Evolutionary conservation across 2,888 invertebrate species (phyloP).

Genomic region (Terebella lapidaria): DNA sequence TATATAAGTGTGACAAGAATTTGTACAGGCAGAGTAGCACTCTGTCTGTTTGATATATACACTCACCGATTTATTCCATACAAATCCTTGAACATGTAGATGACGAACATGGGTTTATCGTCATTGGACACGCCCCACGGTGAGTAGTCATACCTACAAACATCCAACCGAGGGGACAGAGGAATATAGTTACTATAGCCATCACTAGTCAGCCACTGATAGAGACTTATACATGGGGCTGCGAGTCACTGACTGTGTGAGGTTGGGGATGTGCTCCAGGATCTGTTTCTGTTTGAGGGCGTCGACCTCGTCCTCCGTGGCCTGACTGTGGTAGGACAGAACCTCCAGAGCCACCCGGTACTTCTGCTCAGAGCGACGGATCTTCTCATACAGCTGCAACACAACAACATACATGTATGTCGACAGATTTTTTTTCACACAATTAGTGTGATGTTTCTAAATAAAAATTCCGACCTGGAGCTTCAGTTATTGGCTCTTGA

Average conservation of each 20-base stretch:
- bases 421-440: no score
- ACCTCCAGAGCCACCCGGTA: conserved; percentile 75
- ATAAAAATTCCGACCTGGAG: no score
- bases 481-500: no score
- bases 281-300: conserved; percentile 29
- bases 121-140: conserved; percentile 67
- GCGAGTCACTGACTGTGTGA: not conserved
- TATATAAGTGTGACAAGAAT: no score
- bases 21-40: no score
- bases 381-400: conserved; percentile 68
- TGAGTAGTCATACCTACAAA: conserved; percentile 65
- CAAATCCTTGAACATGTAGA: conserved; percentile 72
- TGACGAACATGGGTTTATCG: conserved; percentile 68
- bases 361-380: conserved; percentile 75
- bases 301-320: conserved; percentile 64
- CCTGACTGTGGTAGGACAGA: conserved; percentile 76
- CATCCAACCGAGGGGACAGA: no score
- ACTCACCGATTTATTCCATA: conserved; percentile 60
- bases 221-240: no score
- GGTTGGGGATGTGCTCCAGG: conserved; percentile 24
- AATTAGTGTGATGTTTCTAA: no score
- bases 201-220: no score
- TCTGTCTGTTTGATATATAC: no score
- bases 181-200: no score
- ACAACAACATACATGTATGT: no score